A percentile compares a stretch with the other conserved stretches of the same genome.
Conservation (phyloP, 2,113 vertebrate genomes). For the Gopherus flavomarginatus region DNA sequence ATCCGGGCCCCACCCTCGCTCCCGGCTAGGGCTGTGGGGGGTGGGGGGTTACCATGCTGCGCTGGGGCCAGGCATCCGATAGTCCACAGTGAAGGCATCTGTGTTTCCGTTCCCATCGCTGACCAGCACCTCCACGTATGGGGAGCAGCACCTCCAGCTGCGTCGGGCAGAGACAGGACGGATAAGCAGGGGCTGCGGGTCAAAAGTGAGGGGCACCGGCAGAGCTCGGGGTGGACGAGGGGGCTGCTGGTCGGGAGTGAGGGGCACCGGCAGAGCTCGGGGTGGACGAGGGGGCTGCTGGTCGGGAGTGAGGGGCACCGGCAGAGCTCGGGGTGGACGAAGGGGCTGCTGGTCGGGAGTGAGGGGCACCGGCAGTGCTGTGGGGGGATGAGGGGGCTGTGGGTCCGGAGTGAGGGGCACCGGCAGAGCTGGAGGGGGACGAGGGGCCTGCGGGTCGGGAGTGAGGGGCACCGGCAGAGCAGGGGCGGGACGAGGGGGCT, state of each 20-base stretch:
- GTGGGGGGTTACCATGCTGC: not conserved
- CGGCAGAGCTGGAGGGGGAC: too few relatives aligned
- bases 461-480: not conserved
- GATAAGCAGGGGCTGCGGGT: not conserved
- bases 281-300: too few relatives aligned
- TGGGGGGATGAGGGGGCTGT: too few relatives aligned
- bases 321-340: too few relatives aligned
- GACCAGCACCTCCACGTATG: not conserved
- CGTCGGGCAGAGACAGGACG: not conserved
- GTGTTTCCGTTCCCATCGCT: not conserved
- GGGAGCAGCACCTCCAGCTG: not conserved
- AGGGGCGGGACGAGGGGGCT: too few relatives aligned
- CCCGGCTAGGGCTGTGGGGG: too few relatives aligned
- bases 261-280: too few relatives aligned
- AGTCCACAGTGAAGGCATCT: not conserved
- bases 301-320: too few relatives aligned
- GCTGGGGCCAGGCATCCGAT: not conserved
- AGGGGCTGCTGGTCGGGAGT: too few relatives aligned
- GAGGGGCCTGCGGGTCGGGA: too few relatives aligned
- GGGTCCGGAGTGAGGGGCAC: not conserved
- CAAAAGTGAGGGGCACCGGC: not conserved
- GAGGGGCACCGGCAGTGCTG: not conserved
- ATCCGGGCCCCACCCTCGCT: not conserved
- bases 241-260: too few relatives aligned
- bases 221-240: too few relatives aligned